A percentile compares a stretch with the other conserved stretches of the same genome.
Evolutionary conservation across 2,888 invertebrate genomes (phyloP).

Genomic region (Muschampia plurimacula): DNA sequence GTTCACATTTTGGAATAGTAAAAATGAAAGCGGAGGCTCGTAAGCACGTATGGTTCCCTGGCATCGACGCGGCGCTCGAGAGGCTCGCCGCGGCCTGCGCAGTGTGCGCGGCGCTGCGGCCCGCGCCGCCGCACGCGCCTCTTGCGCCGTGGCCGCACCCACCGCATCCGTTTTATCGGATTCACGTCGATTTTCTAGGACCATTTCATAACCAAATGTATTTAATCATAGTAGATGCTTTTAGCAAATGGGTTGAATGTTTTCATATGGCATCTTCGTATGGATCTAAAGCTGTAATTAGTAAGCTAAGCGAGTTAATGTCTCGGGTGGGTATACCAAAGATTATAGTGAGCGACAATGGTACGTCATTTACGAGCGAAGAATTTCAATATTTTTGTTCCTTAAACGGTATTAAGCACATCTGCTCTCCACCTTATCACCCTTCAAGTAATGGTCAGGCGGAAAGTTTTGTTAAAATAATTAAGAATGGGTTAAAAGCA

Average conservation of each 20-base stretch:
- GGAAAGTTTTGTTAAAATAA: constrained; percentile 45
- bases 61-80: constrained; percentile 41
- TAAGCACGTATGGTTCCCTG: constrained; percentile 40
- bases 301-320: constrained; percentile 38
- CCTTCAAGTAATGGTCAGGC: constrained; percentile 41
- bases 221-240: constrained; percentile 16
- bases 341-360: constrained; percentile 40
- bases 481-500: constrained; percentile 45
- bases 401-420: constrained; percentile 38
- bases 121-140: constrained; percentile 18
- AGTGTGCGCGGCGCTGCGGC: constrained; percentile 11
- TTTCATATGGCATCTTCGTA: constrained; percentile 18
- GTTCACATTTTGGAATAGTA: constrained; percentile 37
- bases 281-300: constrained; percentile 25
- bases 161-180: constrained; percentile 10
- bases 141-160: constrained; percentile 22
- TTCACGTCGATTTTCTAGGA: constrained; percentile 5
- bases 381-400: constrained; percentile 39
- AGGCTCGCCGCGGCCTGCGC: constrained; percentile 25
- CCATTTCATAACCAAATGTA: constrained; percentile 12
- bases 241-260: constrained; percentile 41
- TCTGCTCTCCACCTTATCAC: constrained; percentile 35
- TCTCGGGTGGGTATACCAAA: constrained; percentile 37
- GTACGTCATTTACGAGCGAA: constrained; percentile 37
- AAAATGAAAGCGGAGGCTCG: constrained; percentile 43